phyloP scores from a whole-genome alignment of 1,140 invertebrate genomes.

The Nymphalis io region DNA sequence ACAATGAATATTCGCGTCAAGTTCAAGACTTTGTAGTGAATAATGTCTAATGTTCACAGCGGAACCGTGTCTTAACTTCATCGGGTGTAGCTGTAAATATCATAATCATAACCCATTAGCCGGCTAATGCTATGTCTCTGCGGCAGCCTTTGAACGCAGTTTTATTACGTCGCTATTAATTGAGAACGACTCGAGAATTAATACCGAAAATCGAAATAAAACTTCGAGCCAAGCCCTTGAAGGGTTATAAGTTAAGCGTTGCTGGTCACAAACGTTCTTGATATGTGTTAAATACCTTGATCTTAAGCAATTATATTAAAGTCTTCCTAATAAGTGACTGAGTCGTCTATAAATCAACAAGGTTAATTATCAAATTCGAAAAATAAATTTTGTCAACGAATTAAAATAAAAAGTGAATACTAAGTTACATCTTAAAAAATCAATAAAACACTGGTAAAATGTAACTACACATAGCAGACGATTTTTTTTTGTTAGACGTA shows the following conservation, averaged over 20 bases:
- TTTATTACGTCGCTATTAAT: conserved; percentile 70
- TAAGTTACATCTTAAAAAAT: too few relatives aligned
- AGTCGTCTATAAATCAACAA: background rate
- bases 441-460: too few relatives aligned
- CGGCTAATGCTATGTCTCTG: conserved; percentile 70
- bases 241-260: conserved; percentile 5
- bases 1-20: too few relatives aligned
- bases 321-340: background rate
- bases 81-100: conserved; percentile 73
- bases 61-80: conserved; percentile 55
- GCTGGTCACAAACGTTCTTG: background rate
- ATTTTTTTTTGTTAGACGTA: too few relatives aligned
- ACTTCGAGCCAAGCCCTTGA: background rate
- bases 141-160: conserved; percentile 64
- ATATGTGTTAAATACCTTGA: background rate
- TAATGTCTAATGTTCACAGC: conserved; percentile 6
- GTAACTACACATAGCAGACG: too few relatives aligned
- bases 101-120: conserved; percentile 78
- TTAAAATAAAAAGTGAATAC: too few relatives aligned
- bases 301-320: background rate
- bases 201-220: conserved; percentile 39
- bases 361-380: too few relatives aligned
- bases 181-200: conserved; percentile 58
- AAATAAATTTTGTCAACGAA: too few relatives aligned
- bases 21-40: background rate